These are phyloP conservation scores for Callaeas wilsoni DNA, from an alignment of 2,113 vertebrate genomes.

Conservation along the genomic window DNA sequence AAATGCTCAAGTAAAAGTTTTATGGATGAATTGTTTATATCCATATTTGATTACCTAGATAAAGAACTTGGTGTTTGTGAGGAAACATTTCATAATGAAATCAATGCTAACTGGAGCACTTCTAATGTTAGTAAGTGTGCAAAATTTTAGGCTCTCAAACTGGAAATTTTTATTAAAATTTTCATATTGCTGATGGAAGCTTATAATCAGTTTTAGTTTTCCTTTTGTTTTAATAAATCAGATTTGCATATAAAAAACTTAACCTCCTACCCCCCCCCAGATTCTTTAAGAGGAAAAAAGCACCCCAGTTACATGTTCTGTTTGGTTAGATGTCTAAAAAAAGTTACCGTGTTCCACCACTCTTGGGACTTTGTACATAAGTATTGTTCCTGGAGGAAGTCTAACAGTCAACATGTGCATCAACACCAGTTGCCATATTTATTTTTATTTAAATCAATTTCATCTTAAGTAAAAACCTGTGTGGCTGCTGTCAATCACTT, in stretches of 20 bases:
- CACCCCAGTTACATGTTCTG: not conserved
- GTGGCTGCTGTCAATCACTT: not conserved
- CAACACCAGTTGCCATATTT: conserved; percentile 6
- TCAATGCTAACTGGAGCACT: not conserved
- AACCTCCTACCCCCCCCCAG: fast-evolving
- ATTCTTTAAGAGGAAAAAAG: not conserved
- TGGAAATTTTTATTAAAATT: not conserved
- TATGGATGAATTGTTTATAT: not conserved
- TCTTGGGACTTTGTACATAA: not conserved
- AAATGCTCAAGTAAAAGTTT: not conserved
- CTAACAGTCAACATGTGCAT: not conserved
- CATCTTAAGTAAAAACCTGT: not conserved
- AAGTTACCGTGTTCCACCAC: not conserved
- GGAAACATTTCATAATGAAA: not conserved
- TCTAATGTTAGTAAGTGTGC: not conserved
- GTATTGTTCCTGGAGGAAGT: not conserved
- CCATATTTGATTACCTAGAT: not conserved
- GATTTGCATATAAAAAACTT: not conserved
- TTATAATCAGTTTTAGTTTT: not conserved
- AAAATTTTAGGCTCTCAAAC: not conserved
- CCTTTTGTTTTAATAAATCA: not conserved
- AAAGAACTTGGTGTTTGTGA: not conserved
- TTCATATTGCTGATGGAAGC: not conserved
- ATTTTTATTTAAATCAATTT: conserved; percentile 23
- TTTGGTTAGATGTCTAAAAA: not conserved